Conservation (phyloP, 2,888 invertebrate genomes). For the Tenthredo amoena region DNA sequence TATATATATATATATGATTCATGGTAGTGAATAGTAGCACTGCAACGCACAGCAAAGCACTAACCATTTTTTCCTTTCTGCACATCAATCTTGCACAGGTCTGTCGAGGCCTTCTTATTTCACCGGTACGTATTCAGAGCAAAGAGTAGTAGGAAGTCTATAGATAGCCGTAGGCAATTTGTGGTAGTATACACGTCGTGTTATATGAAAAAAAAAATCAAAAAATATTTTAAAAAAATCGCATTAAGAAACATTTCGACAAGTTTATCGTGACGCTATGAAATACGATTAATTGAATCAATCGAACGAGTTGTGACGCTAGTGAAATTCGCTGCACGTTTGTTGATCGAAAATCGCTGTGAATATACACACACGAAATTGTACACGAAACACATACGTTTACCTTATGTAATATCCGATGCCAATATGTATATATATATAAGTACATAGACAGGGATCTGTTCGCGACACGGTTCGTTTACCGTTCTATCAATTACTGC, state of each 20-base stretch:
- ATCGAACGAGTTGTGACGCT: neutral
- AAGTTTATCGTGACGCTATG: neutral
- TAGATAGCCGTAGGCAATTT: neutral
- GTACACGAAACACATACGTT: neutral
- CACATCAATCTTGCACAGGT: conserved; percentile 65
- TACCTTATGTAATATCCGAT: neutral
- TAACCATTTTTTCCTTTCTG: conserved; percentile 66
- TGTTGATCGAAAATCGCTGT: neutral
- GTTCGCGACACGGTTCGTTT: conserved; percentile 38
- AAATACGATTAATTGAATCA: conserved; percentile 7
- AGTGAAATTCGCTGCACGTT: neutral
- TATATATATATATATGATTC: too few relatives aligned
- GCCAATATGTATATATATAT: neutral
- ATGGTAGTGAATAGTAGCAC: neutral
- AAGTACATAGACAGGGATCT: conserved; percentile 11
- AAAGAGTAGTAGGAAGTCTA: neutral
- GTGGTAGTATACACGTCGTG: neutral
- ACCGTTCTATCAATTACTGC: conserved; percentile 48
- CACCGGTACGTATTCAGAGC: conserved; percentile 64
- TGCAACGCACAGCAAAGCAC: conserved; percentile 57
- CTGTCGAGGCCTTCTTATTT: conserved; percentile 68
- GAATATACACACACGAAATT: neutral
- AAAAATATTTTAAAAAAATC: neutral
- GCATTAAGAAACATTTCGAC: neutral
- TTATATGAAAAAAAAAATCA: neutral